phyloP scores from a whole-genome alignment of 2,888 invertebrate genomes.

The Andrena trimmerana region DNA sequence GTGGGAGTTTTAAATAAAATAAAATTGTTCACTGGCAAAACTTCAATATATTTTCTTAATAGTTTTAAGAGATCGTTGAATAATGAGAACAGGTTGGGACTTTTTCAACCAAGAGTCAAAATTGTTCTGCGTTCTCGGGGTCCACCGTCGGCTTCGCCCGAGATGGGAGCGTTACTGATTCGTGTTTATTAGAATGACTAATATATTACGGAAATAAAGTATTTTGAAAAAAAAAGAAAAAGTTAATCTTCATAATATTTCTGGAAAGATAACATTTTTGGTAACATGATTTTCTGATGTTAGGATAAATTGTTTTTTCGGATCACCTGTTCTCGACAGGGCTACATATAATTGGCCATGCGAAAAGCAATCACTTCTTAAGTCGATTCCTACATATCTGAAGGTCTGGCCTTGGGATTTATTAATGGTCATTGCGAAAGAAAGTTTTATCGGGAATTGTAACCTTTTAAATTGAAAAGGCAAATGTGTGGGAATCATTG shows the following conservation, averaged over 20 bases:
- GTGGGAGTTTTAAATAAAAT: no score
- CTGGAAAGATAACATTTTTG: slow-evolving; percentile 7
- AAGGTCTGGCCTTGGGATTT: slow-evolving; percentile 12
- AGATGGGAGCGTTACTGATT: background rate
- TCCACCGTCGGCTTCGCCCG: background rate
- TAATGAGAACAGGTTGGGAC: no score
- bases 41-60: no score
- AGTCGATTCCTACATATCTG: slow-evolving; percentile 1
- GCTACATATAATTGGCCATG: slow-evolving; percentile 11
- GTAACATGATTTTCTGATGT: slow-evolving; percentile 2
- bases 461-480: background rate
- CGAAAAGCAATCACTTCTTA: slow-evolving; percentile 2
- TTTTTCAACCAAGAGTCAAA: no score
- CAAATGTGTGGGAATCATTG: slow-evolving; percentile 2
- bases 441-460: slow-evolving; percentile 12
- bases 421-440: slow-evolving; percentile 10
- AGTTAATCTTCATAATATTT: background rate
- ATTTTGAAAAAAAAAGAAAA: background rate
- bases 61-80: no score
- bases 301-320: slow-evolving; percentile 2
- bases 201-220: no score
- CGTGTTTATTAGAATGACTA: no score
- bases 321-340: slow-evolving; percentile 6
- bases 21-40: no score
- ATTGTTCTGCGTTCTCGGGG: no score